Conservation (phyloP, 2,888 invertebrate species). For the Ptychoptera contaminata region DNA sequence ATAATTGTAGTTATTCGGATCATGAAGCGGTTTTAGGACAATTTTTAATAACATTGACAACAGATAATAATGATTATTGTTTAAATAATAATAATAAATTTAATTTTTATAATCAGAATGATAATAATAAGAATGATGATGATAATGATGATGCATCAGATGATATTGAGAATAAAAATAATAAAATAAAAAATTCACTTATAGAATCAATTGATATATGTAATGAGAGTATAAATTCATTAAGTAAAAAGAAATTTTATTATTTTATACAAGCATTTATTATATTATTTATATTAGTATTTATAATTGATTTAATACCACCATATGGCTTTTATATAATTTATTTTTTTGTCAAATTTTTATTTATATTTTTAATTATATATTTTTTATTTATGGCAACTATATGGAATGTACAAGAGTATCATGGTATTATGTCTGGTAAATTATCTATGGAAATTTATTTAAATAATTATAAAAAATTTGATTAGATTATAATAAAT, state of each 20-base stretch:
- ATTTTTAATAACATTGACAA: background rate
- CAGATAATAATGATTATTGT: background rate
- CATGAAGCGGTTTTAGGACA: slow-evolving; percentile 62
- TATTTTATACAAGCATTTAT: slow-evolving; percentile 23
- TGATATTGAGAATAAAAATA: background rate
- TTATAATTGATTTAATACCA: slow-evolving; percentile 21
- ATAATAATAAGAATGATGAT: too few species aligned
- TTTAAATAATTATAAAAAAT: slow-evolving; percentile 11
- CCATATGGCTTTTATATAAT: slow-evolving; percentile 29
- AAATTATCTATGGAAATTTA: slow-evolving; percentile 50
- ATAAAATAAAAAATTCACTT: slow-evolving; percentile 13
- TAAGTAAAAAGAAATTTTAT: slow-evolving; percentile 23
- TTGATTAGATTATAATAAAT: too few species aligned
- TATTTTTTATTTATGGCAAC: slow-evolving; percentile 64
- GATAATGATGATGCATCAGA: background rate
- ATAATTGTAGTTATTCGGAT: slow-evolving; percentile 69
- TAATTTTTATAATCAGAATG: background rate
- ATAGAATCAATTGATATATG: slow-evolving; percentile 25
- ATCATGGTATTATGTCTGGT: slow-evolving; percentile 61
- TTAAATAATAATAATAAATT: background rate
- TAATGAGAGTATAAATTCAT: slow-evolving; percentile 21
- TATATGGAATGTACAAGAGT: slow-evolving; percentile 68
- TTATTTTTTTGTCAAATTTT: slow-evolving; percentile 39
- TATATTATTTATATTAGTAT: slow-evolving; percentile 20
- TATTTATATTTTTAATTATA: slow-evolving; percentile 46